Percentiles rank a stretch among this genome's conserved stretches.
phyloP scores from a whole-genome alignment of 2,113 vertebrate genomes.

The Grantiella picta region DNA sequence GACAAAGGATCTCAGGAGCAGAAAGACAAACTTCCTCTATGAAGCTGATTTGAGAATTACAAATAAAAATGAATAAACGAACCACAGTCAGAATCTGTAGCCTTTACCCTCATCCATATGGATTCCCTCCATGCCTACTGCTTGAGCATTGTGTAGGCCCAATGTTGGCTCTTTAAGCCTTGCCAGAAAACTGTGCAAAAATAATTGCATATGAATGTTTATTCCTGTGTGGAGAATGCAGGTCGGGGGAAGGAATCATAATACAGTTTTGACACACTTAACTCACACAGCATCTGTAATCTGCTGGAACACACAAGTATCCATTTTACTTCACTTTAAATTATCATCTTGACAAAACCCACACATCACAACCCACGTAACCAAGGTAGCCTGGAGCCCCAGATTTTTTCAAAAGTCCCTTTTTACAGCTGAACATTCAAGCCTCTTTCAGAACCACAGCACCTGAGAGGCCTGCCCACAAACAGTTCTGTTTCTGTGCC shows the following conservation, averaged over 20 bases:
- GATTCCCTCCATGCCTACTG: neutral
- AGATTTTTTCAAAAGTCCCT: neutral
- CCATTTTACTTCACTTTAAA: neutral
- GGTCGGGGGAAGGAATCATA: neutral
- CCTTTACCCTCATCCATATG: neutral
- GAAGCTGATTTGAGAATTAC: neutral
- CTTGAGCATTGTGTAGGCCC: neutral
- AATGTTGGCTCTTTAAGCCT: neutral
- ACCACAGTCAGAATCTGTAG: neutral
- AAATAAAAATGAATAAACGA: neutral
- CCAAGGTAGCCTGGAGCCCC: neutral
- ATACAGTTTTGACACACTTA: conserved; percentile 2
- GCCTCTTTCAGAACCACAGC: neutral
- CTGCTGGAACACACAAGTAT: neutral
- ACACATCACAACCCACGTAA: neutral
- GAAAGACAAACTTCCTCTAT: neutral
- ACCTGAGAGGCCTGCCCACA: neutral
- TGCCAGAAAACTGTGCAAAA: neutral
- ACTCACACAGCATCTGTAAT: neutral
- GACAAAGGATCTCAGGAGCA: neutral
- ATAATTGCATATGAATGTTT: neutral
- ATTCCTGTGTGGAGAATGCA: neutral
- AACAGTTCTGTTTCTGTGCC: neutral
- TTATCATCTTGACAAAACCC: neutral
- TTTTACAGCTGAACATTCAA: neutral